Percentiles rank a stretch among this genome's conserved stretches.
phyloP scores from a whole-genome alignment of 2,888 invertebrate genomes.

The Aromia moschata region DNA sequence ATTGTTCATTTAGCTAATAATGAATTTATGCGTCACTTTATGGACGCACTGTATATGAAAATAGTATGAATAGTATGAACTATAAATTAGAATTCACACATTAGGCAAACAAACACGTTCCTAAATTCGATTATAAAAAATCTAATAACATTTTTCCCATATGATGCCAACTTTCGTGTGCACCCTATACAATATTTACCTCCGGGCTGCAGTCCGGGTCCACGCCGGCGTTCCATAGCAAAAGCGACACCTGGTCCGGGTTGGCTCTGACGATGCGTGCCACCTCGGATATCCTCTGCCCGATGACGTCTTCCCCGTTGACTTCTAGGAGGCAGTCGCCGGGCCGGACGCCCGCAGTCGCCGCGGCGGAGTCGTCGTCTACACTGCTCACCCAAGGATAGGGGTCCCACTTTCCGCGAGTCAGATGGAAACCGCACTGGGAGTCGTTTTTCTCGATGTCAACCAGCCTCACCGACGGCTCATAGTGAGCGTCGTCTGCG shows the following conservation, averaged over 20 bases:
- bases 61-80: too few species aligned
- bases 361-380: conserved; percentile 70
- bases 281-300: conserved; percentile 65
- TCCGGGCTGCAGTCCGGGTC: conserved; percentile 64
- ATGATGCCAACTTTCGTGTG: too few species aligned
- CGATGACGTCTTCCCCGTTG: conserved; percentile 66
- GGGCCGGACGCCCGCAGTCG: conserved; percentile 70
- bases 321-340: conserved; percentile 78
- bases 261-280: conserved; percentile 65
- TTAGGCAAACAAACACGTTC: too few species aligned
- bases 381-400: conserved; percentile 81
- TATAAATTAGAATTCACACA: too few species aligned
- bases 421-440: conserved; percentile 75
- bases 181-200: too few species aligned
- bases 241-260: conserved; percentile 61
- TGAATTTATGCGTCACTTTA: too few species aligned
- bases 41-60: too few species aligned
- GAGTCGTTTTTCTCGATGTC: conserved; percentile 69
- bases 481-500: conserved; percentile 52
- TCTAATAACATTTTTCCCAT: too few species aligned
- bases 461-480: conserved; percentile 60
- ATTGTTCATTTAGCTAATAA: too few species aligned
- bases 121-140: too few species aligned
- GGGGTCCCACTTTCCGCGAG: conserved; percentile 81
- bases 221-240: conserved; percentile 66